Evolutionary conservation across 2,113 vertebrate genomes (phyloP), one percentile per base, ranked within the genome.

Genomic region (Meriones unguiculatus): DNA sequence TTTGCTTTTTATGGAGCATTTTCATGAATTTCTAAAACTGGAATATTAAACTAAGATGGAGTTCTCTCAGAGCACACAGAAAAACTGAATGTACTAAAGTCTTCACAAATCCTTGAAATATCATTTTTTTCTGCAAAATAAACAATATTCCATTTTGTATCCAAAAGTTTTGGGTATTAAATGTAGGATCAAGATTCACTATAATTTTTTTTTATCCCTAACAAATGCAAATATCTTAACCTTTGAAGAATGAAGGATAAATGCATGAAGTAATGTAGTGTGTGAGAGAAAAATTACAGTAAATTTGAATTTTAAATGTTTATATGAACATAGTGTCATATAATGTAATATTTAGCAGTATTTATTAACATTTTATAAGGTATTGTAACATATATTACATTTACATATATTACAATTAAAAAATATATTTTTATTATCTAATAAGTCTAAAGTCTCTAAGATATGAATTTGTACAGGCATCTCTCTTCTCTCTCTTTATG

Each of bases 81-180:
- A 82, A 67, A 97, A 77, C 5, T 46, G 30, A 87, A 67, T 93
- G 76, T 13, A 87, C 78, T 14, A 14, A 46, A 97, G 41, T n/a
- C 11, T 50, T 90, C 15, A 50, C 15, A 69, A 94, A 93, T 94
- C 59, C 95, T 86, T 96, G 46, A 89, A 93, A 93, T 62, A 46
- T 46, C 46, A 95, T 78, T 84, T 75, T 93, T 95, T 97, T 96
- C 28, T n/a, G 54, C 84, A 89, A 95, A 94, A 54, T 82, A 35
- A 14, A 90, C 52, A 95, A 89, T 15, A 86, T 22, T 77, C 50
- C 93, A 84, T 38, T 64, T 8, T 95, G 52, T 57, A 95, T 76
- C 64, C 69, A 82, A 98, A 65, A n/a, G 93, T 95, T 67, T 35
- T 75, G 70, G 96, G 46, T 12, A 98, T 92, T 96, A 96, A 95